Percentiles rank a stretch among this genome's conserved stretches.
phyloP scores from a whole-genome alignment of 2,888 invertebrate genomes.

The Amorpha juglandis region DNA sequence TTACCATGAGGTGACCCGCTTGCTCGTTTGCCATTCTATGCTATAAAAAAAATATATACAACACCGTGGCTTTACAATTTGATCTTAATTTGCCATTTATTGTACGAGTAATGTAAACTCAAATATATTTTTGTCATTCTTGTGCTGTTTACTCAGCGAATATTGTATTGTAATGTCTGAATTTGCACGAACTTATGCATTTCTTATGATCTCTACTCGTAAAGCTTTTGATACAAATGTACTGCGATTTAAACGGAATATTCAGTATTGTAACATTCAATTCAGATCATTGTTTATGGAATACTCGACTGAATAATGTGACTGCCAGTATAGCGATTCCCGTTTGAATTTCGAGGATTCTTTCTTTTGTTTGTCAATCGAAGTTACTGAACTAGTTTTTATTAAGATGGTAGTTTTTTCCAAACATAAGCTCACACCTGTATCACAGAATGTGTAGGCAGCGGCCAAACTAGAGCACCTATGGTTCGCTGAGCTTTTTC shows the following conservation, averaged over 20 bases:
- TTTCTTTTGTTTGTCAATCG: too few relatives aligned
- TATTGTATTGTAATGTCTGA: slow-evolving; percentile 54
- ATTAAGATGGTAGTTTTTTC: too few relatives aligned
- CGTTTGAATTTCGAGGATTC: slow-evolving; percentile 29
- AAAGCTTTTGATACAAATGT: slow-evolving; percentile 77
- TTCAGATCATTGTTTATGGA: slow-evolving; percentile 71
- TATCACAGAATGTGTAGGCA: too few relatives aligned
- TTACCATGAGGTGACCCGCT: too few relatives aligned
- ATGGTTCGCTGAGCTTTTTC: too few relatives aligned
- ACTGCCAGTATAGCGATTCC: slow-evolving; percentile 29
- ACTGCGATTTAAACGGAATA: slow-evolving; percentile 76
- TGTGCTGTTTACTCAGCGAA: slow-evolving; percentile 51
- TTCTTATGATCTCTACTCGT: slow-evolving; percentile 66
- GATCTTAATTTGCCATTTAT: too few relatives aligned
- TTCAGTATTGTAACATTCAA: slow-evolving; percentile 73
- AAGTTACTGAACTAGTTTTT: too few relatives aligned
- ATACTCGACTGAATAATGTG: slow-evolving; percentile 62
- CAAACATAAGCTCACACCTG: too few relatives aligned
- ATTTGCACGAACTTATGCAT: slow-evolving; percentile 67
- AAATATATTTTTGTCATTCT: slow-evolving; percentile 43
- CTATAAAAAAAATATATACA: too few relatives aligned
- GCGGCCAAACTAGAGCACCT: too few relatives aligned
- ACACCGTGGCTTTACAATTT: too few relatives aligned
- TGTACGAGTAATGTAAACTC: neutral
- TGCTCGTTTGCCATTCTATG: too few relatives aligned